These are phyloP conservation scores for Diorhabda elongata DNA, from an alignment of 1,140 invertebrate genomes.

Conservation along the genomic window DNA sequence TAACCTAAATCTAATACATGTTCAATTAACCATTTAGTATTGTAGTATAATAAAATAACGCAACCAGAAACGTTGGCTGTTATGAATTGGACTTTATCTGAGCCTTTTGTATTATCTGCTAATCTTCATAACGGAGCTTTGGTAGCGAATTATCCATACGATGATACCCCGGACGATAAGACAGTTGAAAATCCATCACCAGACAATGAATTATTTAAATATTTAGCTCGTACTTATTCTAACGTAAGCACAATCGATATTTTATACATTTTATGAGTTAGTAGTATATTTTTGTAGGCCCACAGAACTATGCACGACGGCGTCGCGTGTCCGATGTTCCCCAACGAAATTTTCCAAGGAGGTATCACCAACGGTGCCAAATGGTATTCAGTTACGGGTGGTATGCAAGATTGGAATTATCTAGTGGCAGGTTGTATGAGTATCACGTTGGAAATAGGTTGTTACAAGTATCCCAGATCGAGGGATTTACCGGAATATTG, in stretches of 20 bases:
- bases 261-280: constrained; percentile 6
- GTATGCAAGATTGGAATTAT: constrained; percentile 99
- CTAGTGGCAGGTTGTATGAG: constrained; percentile 89
- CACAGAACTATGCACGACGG: constrained; percentile 81
- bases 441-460: constrained; percentile 91
- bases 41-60: constrained; percentile 58
- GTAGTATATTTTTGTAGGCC: constrained; percentile 50
- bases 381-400: constrained; percentile 86
- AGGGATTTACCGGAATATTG: constrained; percentile 76
- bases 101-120: constrained; percentile 93
- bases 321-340: constrained; percentile 61
- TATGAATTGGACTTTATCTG: constrained; percentile 82
- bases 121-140: constrained; percentile 93
- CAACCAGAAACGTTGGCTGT: constrained; percentile 87
- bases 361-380: constrained; percentile 90
- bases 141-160: constrained; percentile 92
- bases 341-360: constrained; percentile 66
- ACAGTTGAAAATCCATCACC: constrained; percentile 59
- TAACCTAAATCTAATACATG: not conserved
- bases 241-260: constrained; percentile 54
- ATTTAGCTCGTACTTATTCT: constrained; percentile 79
- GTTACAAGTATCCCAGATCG: constrained; percentile 82
- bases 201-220: constrained; percentile 80
- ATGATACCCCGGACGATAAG: constrained; percentile 57
- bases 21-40: constrained; percentile 24